These are phyloP conservation scores for Anoura caudifer DNA, from an alignment of 2,113 vertebrate species.

Conservation along the genomic window DNA sequence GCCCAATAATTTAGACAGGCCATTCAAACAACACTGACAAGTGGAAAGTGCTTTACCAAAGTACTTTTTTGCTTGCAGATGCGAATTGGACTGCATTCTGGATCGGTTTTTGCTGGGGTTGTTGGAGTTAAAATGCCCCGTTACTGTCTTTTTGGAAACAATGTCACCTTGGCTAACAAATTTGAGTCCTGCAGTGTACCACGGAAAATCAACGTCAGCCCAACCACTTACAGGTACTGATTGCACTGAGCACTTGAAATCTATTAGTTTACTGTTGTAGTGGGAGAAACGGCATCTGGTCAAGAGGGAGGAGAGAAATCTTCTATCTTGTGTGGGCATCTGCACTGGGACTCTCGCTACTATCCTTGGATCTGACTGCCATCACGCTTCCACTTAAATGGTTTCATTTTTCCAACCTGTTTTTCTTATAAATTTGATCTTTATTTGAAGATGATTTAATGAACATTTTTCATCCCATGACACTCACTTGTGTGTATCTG, in stretches of 20 bases:
- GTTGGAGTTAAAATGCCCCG: constrained; percentile 99
- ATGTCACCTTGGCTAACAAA: constrained; percentile 97
- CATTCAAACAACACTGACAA: too few species aligned
- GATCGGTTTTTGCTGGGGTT: constrained; percentile 96
- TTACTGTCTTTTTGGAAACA: constrained; percentile 98
- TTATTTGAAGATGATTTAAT: not conserved
- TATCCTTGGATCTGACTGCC: not conserved
- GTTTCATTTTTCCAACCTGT: not conserved
- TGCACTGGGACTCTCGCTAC: not conserved
- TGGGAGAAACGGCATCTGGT: not conserved
- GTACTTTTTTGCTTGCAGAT: constrained; percentile 84
- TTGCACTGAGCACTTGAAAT: not conserved
- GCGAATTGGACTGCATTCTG: constrained; percentile 97
- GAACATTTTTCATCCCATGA: not conserved
- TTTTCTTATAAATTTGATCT: not conserved
- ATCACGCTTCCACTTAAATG: not conserved
- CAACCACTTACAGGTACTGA: constrained; percentile 93
- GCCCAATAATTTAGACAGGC: too few species aligned
- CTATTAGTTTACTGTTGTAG: not conserved
- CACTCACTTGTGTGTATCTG: not conserved
- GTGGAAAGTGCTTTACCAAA: not conserved
- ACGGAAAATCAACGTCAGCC: constrained; percentile 95
- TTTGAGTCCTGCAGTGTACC: constrained; percentile 97
- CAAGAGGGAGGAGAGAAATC: not conserved
- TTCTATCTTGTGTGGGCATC: fast-evolving